Evolutionary conservation across 2,797 vertebrate species (phyloP).

Genomic region (Neomorphus geoffroyi): DNA sequence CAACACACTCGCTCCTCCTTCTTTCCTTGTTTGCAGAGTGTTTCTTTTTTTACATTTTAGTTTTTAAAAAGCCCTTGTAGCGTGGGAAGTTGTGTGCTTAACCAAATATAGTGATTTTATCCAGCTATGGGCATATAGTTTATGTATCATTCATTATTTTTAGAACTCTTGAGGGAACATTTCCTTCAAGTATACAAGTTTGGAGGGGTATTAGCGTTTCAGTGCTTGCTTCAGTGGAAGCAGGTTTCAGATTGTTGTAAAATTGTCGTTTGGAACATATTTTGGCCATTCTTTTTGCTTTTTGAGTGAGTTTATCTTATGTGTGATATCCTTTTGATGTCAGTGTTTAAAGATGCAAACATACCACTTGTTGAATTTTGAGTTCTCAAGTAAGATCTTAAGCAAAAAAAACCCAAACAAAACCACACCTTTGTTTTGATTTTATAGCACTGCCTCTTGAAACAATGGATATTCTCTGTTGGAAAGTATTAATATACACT

Average conservation of each 20-base stretch:
- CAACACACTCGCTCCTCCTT: neutral
- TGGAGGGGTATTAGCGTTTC: neutral
- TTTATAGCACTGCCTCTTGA: neutral
- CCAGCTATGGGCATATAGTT: neutral
- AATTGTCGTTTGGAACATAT: neutral
- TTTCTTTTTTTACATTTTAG: neutral
- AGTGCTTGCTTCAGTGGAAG: neutral
- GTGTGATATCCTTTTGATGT: neutral
- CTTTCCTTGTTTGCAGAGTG: neutral
- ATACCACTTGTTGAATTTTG: neutral
- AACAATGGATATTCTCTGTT: neutral
- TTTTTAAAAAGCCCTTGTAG: neutral
- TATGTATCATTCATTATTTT: conserved; percentile 41
- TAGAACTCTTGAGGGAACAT: conserved; percentile 8
- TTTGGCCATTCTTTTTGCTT: neutral
- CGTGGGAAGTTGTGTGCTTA: neutral
- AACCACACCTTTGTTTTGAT: accelerated
- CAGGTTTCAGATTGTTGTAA: neutral
- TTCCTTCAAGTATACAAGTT: neutral
- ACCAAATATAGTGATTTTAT: conserved; percentile 38
- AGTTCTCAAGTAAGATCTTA: neutral
- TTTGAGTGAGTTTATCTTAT: neutral
- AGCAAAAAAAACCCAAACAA: neutral
- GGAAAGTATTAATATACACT: neutral
- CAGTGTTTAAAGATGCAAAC: neutral